These are phyloP conservation scores for Rhabdophis nuchalis DNA, from an alignment of 2,797 vertebrate species.

Conservation along the genomic window DNA sequence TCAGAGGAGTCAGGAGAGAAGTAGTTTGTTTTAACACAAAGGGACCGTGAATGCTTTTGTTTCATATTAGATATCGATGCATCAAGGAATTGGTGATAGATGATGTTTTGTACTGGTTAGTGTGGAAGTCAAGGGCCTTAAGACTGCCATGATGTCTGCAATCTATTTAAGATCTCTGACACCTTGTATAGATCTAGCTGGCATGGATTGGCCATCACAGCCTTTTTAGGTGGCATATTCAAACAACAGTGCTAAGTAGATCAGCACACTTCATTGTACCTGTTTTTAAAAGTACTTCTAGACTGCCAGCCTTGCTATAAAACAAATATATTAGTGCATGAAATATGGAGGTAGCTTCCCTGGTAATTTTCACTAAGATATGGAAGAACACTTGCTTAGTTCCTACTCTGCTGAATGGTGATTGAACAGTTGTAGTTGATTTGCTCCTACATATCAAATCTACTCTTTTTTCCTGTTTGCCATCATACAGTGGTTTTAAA, in stretches of 20 bases:
- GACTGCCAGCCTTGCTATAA: background rate
- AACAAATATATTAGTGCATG: background rate
- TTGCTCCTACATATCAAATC: background rate
- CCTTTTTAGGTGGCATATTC: background rate
- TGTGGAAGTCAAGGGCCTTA: background rate
- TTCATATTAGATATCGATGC: background rate
- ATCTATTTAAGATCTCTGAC: background rate
- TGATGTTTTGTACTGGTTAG: background rate
- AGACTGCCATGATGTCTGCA: background rate
- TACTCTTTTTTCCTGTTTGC: background rate
- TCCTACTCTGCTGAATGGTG: background rate
- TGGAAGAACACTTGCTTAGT: background rate
- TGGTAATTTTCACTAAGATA: background rate
- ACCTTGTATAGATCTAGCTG: background rate
- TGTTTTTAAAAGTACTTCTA: background rate
- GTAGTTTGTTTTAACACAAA: background rate
- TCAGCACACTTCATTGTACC: background rate
- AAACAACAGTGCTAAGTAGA: background rate
- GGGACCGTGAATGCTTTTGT: background rate
- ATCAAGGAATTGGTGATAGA: background rate
- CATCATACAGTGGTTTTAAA: background rate
- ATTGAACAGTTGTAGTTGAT: background rate
- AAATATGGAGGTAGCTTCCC: background rate
- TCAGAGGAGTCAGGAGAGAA: constrained; percentile 25
- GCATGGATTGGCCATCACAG: background rate